Conservation (phyloP, 2,113 vertebrate species). For the Lonchura striata region DNA sequence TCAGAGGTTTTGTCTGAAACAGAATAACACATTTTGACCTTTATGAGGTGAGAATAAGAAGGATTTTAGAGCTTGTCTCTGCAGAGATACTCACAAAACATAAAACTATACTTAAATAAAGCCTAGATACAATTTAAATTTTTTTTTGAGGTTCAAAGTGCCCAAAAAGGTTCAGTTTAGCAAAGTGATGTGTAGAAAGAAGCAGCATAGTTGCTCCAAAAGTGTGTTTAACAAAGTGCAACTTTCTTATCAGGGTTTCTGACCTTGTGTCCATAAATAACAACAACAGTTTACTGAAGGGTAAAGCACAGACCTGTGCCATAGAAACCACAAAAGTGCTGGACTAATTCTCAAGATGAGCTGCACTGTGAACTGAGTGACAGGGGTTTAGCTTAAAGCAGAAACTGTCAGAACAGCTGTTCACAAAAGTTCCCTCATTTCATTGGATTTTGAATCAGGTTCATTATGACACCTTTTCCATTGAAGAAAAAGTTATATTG, state of each 20-base stretch:
- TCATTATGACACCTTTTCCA: not conserved
- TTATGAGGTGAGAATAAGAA: not conserved
- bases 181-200: not conserved
- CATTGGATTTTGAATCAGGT: not conserved
- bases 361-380: not conserved
- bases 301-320: not conserved
- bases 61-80: not conserved
- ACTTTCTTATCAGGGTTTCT: not conserved
- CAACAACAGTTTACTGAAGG: not conserved
- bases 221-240: not conserved
- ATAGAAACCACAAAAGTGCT: not conserved
- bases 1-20: not conserved
- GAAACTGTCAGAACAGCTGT: not conserved
- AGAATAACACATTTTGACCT: not conserved
- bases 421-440: not conserved
- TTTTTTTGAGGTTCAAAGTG: not conserved
- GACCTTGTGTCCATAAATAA: not conserved
- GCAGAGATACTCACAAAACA: not conserved
- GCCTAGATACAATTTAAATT: not conserved
- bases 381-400: not conserved
- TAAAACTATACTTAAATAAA: not conserved
- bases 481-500: not conserved
- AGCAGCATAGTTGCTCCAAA: not conserved
- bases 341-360: not conserved
- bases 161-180: not conserved